These are phyloP conservation scores for Phylloscopus trochilus DNA, from an alignment of 2,113 vertebrate species.

Conservation along the genomic window DNA sequence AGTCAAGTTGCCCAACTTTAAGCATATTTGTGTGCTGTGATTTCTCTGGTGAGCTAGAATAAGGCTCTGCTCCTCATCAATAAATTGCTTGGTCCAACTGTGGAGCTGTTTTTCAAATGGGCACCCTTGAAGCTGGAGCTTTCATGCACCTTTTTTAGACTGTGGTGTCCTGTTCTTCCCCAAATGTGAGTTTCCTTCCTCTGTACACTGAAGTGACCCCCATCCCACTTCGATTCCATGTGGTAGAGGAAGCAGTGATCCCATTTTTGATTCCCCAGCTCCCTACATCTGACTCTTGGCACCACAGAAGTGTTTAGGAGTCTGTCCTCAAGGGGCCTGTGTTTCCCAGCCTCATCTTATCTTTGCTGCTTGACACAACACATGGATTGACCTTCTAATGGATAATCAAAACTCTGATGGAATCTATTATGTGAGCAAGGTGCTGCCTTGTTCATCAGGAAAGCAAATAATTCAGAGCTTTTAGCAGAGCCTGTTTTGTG, in stretches of 20 bases:
- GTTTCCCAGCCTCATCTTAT: not conserved
- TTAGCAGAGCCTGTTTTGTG: not conserved
- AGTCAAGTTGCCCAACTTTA: not conserved
- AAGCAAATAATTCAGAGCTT: constrained; percentile 1
- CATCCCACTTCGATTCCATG: not conserved
- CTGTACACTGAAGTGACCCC: not conserved
- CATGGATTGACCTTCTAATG: not conserved
- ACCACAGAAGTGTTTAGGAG: not conserved
- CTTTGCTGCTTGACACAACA: not conserved
- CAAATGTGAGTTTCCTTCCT: not conserved
- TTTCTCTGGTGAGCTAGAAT: not conserved
- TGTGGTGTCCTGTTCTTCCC: not conserved
- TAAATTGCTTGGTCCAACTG: not conserved
- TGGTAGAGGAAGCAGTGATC: not conserved
- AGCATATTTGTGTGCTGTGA: not conserved
- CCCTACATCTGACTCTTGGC: accelerated
- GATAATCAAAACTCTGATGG: not conserved
- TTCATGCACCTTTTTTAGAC: not conserved
- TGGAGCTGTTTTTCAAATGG: not conserved
- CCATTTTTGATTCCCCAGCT: not conserved
- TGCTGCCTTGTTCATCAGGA: not conserved
- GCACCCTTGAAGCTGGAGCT: not conserved
- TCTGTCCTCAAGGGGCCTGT: not conserved
- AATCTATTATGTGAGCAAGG: not conserved
- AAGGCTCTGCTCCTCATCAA: not conserved